phyloP scores from a whole-genome alignment of 53 echinoderm and acorn worm genomes.

The Pentamera pediparva region DNA sequence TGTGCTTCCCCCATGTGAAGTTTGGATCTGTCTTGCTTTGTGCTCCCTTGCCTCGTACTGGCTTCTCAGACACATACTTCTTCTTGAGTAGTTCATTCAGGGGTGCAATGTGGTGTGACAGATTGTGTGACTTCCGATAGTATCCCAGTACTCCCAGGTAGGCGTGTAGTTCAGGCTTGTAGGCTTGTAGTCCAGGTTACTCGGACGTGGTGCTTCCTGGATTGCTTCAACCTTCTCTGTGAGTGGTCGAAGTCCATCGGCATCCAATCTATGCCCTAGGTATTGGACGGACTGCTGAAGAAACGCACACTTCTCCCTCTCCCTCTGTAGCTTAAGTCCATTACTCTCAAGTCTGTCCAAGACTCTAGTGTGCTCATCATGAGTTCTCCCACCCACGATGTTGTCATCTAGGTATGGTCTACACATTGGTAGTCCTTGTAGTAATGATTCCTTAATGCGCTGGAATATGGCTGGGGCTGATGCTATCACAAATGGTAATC shows the following conservation, averaged over 20 bases:
- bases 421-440: slow-evolving; percentile 42
- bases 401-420: slow-evolving; percentile 56
- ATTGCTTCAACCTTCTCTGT: slow-evolving; percentile 44
- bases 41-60: not conserved
- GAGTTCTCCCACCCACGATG: slow-evolving; percentile 46
- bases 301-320: slow-evolving; percentile 59
- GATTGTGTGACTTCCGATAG: slow-evolving; percentile 46
- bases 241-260: slow-evolving; percentile 35
- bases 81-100: slow-evolving; percentile 20
- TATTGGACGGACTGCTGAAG: slow-evolving; percentile 39
- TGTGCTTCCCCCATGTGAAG: slow-evolving; percentile 25
- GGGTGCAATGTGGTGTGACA: slow-evolving; percentile 24
- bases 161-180: slow-evolving; percentile 46
- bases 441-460: slow-evolving; percentile 44
- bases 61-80: slow-evolving; percentile 12
- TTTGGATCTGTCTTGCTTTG: slow-evolving; percentile 13
- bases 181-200: slow-evolving; percentile 37
- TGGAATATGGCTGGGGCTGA: slow-evolving; percentile 56
- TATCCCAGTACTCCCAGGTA: slow-evolving; percentile 50
- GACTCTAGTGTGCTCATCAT: slow-evolving; percentile 28
- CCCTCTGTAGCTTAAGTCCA: slow-evolving; percentile 49
- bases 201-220: slow-evolving; percentile 30
- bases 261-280: slow-evolving; percentile 47
- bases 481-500: slow-evolving; percentile 55
- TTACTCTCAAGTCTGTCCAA: slow-evolving; percentile 14